phyloP scores from a whole-genome alignment of 2,888 invertebrate species.

The Microplitis deprimator region DNA sequence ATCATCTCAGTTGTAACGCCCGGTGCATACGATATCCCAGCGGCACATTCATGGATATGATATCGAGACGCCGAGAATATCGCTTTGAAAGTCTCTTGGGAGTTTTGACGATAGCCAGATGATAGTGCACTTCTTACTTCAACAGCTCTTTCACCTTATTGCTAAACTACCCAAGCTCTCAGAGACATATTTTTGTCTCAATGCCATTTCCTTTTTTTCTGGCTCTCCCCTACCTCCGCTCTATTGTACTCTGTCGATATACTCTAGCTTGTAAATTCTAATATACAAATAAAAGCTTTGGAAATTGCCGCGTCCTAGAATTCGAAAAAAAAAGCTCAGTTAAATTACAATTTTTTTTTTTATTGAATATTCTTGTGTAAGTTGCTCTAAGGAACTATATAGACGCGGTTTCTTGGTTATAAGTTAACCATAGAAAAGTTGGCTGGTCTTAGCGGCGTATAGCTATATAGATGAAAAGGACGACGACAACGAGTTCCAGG shows the following conservation, averaged over 20 bases:
- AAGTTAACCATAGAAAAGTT: constrained; percentile 50
- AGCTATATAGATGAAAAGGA: constrained; percentile 39
- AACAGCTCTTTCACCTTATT: constrained; percentile 2
- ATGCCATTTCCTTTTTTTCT: not conserved
- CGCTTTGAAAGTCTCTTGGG: constrained; percentile 36
- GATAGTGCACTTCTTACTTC: constrained; percentile 29
- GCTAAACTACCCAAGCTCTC: not conserved
- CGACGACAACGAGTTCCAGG: constrained; percentile 36
- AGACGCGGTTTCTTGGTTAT: constrained; percentile 39
- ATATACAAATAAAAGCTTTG: not conserved
- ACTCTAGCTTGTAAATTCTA: not conserved
- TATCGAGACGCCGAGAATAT: constrained; percentile 39
- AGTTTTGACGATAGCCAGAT: constrained; percentile 30
- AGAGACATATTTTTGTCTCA: not conserved
- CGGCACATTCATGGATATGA: constrained; percentile 38
- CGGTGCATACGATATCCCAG: constrained; percentile 52
- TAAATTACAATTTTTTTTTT: not conserved
- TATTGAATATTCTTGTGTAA: constrained; percentile 6
- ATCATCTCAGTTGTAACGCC: constrained; percentile 49
- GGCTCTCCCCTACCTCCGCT: not conserved
- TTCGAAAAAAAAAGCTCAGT: not conserved
- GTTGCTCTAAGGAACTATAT: not conserved
- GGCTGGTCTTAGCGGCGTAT: constrained; percentile 34
- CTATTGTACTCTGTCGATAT: not conserved
- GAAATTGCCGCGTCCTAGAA: not conserved